A percentile compares a stretch with the other conserved stretches of the same genome.
These are phyloP conservation scores for Heliothis virescens DNA, from an alignment of 1,140 invertebrate species.

Conservation along the genomic window DNA sequence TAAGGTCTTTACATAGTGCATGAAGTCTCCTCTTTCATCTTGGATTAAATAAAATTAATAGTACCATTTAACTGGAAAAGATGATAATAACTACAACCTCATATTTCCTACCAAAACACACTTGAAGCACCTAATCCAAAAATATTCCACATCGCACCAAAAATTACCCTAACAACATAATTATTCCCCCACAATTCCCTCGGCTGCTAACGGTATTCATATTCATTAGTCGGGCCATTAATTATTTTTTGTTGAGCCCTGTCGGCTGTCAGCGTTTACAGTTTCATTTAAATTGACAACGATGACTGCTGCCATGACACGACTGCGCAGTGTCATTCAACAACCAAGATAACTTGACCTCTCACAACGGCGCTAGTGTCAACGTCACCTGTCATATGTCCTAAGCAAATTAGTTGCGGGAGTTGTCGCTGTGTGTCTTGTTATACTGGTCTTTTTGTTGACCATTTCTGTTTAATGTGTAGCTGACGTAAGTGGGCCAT, in stretches of 20 bases:
- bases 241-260: slow-evolving; percentile 83
- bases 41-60: too few relatives aligned
- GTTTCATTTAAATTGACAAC: slow-evolving; percentile 72
- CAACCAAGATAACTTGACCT: background rate
- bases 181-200: background rate
- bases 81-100: too few relatives aligned
- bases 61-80: too few relatives aligned
- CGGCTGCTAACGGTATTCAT: slow-evolving; percentile 55
- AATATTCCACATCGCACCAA: background rate
- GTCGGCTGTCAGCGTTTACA: slow-evolving; percentile 65
- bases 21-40: too few relatives aligned
- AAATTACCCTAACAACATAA: background rate
- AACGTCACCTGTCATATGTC: background rate
- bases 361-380: background rate
- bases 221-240: slow-evolving; percentile 82
- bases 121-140: background rate
- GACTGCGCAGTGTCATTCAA: slow-evolving; percentile 32
- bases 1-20: too few relatives aligned
- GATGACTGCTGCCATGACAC: slow-evolving; percentile 49
- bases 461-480: slow-evolving; percentile 33
- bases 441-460: background rate
- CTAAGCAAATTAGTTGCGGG: too few relatives aligned
- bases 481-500: slow-evolving; percentile 21
- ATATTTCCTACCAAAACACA: too few relatives aligned
- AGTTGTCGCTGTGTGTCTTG: background rate